These are phyloP conservation scores for Laticauda colubrina DNA, from an alignment of 2,113 vertebrate species.

Conservation along the genomic window DNA sequence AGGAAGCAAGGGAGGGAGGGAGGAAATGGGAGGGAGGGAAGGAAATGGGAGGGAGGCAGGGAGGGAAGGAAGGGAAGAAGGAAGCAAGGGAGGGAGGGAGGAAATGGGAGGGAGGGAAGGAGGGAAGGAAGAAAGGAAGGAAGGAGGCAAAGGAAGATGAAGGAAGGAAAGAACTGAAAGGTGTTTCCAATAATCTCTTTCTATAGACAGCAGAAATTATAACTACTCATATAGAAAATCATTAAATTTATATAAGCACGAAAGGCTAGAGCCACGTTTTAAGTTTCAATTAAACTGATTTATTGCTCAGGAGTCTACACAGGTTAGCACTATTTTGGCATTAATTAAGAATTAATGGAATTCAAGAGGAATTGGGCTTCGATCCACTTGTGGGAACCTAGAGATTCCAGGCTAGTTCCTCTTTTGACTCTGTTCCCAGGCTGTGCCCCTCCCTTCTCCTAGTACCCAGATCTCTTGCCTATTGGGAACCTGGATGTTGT, in stretches of 20 bases:
- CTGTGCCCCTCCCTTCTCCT: too few relatives aligned
- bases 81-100: too few relatives aligned
- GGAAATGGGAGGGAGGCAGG: too few relatives aligned
- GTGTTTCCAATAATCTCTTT: slow-evolving; percentile 60
- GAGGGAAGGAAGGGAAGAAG: too few relatives aligned
- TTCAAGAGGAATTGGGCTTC: background rate
- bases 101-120: too few relatives aligned
- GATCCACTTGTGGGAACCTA: background rate
- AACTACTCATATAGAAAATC: slow-evolving; percentile 56
- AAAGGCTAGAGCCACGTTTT: background rate
- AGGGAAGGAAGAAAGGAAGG: too few relatives aligned
- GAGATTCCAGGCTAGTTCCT: background rate
- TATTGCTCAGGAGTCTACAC: background rate
- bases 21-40: too few relatives aligned
- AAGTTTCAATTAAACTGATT: background rate
- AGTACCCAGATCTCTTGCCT: slow-evolving; percentile 43
- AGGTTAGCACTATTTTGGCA: background rate
- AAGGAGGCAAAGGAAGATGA: slow-evolving; percentile 25
- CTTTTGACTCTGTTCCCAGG: background rate
- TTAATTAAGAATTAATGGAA: background rate
- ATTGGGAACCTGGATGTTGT: slow-evolving; percentile 26
- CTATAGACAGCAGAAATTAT: slow-evolving; percentile 52
- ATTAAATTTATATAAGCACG: slow-evolving; percentile 42
- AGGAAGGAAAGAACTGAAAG: slow-evolving; percentile 23
- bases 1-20: too few relatives aligned